phyloP scores from a whole-genome alignment of 2,888 invertebrate species.

The Bombylius discolor region DNA sequence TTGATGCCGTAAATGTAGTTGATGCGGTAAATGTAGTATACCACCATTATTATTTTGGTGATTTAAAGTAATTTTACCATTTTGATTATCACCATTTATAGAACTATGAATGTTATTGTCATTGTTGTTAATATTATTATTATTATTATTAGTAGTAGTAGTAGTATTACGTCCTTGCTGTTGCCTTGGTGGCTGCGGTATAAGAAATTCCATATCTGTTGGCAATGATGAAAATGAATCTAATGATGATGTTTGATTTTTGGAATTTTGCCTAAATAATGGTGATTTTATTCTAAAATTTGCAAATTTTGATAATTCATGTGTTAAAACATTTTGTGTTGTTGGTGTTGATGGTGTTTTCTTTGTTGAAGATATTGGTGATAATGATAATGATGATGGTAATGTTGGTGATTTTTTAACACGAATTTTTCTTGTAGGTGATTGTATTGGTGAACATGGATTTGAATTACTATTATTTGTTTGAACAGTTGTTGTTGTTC shows the following conservation, averaged over 20 bases:
- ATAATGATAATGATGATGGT: not conserved
- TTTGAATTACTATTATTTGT: not conserved
- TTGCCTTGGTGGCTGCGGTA: slow-evolving; percentile 21
- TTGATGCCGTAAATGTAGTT: not conserved
- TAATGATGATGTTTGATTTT: not conserved
- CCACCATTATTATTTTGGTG: not conserved
- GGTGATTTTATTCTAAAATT: slow-evolving; percentile 8
- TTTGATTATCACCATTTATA: slow-evolving; percentile 24
- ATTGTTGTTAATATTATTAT: not conserved
- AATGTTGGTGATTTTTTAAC: slow-evolving; percentile 1
- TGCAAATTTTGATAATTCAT: slow-evolving; percentile 3
- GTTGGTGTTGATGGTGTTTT: not conserved
- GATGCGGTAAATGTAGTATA: slow-evolving; percentile 2
- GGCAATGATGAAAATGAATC: slow-evolving; percentile 1
- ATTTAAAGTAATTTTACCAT: slow-evolving; percentile 15
- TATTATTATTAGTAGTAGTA: slow-evolving; percentile 39
- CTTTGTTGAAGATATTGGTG: not conserved
- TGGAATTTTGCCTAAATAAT: slow-evolving; percentile 8
- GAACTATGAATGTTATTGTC: not conserved
- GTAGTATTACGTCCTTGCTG: slow-evolving; percentile 21
- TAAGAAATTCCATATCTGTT: slow-evolving; percentile 33
- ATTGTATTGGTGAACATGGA: slow-evolving; percentile 4
- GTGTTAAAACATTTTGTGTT: not conserved
- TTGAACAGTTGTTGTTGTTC: slow-evolving; percentile 7
- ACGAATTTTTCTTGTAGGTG: slow-evolving; percentile 9